These are phyloP conservation scores for Oxyscelio sp. DNA, from an alignment of 2,888 invertebrate genomes.

Conservation along the genomic window DNA sequence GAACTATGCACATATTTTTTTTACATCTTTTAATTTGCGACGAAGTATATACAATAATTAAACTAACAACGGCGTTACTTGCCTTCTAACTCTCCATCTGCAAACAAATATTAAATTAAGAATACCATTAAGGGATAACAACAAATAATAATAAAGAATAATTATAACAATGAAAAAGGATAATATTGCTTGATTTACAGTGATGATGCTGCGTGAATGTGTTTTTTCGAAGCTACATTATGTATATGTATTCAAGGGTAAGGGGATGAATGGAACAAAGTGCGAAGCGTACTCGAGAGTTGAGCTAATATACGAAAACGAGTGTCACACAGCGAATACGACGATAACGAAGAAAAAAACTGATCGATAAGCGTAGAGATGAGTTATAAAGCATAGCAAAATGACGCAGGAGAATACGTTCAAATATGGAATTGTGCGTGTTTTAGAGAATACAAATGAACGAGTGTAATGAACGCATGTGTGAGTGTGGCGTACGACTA, in stretches of 20 bases:
- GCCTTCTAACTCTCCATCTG: slow-evolving; percentile 64
- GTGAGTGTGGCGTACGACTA: slow-evolving; percentile 38
- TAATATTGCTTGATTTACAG: slow-evolving; percentile 89
- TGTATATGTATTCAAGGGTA: slow-evolving; percentile 73
- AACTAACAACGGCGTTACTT: slow-evolving; percentile 24
- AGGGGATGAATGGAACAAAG: slow-evolving; percentile 72
- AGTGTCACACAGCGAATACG: slow-evolving; percentile 72
- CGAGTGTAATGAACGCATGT: slow-evolving; percentile 40
- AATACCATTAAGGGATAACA: slow-evolving; percentile 88
- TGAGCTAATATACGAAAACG: slow-evolving; percentile 72
- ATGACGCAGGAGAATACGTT: slow-evolving; percentile 34
- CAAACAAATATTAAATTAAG: slow-evolving; percentile 88
- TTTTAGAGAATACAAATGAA: slow-evolving; percentile 41
- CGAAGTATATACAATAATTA: too few species aligned
- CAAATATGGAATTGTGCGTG: slow-evolving; percentile 51
- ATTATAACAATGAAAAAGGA: slow-evolving; percentile 82
- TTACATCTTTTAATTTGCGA: too few species aligned
- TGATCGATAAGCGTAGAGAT: slow-evolving; percentile 80
- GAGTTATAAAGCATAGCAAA: slow-evolving; percentile 50
- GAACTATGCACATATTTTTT: too few species aligned
- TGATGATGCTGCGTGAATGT: slow-evolving; percentile 80
- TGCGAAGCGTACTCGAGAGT: slow-evolving; percentile 59
- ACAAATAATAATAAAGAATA: slow-evolving; percentile 85
- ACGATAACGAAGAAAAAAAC: slow-evolving; percentile 58
- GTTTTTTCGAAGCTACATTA: slow-evolving; percentile 71